These are phyloP conservation scores for Pentamera pediparva DNA, from an alignment of 53 echinoderm and acorn worm species.

Conservation along the genomic window DNA sequence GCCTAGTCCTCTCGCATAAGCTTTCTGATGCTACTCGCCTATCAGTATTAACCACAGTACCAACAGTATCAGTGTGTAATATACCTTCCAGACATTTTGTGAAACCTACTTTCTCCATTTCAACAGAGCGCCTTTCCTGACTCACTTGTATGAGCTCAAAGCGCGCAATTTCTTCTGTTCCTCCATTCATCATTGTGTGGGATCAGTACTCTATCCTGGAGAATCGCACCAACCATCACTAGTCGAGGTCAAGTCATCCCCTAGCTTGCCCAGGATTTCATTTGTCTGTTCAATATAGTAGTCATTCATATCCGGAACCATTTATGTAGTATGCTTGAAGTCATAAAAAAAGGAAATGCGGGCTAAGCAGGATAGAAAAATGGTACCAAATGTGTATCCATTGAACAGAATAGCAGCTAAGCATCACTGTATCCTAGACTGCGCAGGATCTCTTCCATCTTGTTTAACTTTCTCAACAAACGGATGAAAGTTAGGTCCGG, in stretches of 20 bases:
- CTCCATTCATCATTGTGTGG: slow-evolving; percentile 29
- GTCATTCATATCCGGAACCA: slow-evolving; percentile 16
- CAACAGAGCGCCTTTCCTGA: slow-evolving; percentile 1
- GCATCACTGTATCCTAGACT: slow-evolving; percentile 20
- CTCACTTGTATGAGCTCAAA: slow-evolving; percentile 31
- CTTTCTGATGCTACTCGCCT: slow-evolving; percentile 6
- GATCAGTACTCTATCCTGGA: slow-evolving; percentile 25
- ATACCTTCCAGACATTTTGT: neutral
- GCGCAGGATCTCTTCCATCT: too few species aligned
- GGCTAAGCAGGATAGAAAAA: neutral
- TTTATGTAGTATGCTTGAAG: neutral
- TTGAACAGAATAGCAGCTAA: slow-evolving; percentile 16
- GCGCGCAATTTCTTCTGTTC: neutral
- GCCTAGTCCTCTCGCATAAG: slow-evolving; percentile 11
- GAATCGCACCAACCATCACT: slow-evolving; percentile 42
- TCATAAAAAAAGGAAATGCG: slow-evolving; percentile 1
- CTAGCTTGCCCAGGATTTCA: neutral
- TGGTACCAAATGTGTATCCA: slow-evolving; percentile 6
- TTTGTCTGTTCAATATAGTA: neutral
- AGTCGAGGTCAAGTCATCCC: neutral
- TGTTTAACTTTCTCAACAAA: too few species aligned
- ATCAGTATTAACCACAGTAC: slow-evolving; percentile 12
- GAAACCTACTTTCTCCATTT: slow-evolving; percentile 38
- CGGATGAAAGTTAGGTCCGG: too few species aligned
- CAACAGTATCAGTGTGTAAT: neutral